These are phyloP conservation scores for Gnathonemus echidnorhynchus DNA, from an alignment of 2,113 vertebrate genomes.

Conservation along the genomic window DNA sequence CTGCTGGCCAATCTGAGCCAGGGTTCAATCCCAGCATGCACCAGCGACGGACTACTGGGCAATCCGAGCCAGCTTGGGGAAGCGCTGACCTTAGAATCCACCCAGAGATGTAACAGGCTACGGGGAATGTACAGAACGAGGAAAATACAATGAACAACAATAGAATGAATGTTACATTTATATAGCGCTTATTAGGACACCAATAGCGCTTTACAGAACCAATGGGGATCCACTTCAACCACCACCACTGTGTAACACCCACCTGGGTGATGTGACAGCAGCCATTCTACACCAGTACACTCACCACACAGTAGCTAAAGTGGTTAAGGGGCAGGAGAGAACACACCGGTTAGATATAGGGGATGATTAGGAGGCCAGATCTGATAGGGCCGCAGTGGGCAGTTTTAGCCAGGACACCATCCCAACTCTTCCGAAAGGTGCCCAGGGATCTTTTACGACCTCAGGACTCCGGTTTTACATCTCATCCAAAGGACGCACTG, in stretches of 20 bases:
- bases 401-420: neutral
- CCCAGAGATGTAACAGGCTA: neutral
- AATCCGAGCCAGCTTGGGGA: neutral
- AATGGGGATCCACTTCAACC: neutral
- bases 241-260: neutral
- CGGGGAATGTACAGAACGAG: neutral
- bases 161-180: neutral
- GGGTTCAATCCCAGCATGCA: conserved; percentile 10
- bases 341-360: neutral
- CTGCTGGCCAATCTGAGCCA: neutral
- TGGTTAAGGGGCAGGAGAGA: neutral
- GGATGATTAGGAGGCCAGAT: neutral
- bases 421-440: neutral
- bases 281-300: neutral
- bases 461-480: neutral
- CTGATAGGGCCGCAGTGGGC: neutral
- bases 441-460: neutral
- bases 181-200: neutral
- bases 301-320: neutral
- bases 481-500: neutral
- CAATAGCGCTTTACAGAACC: neutral
- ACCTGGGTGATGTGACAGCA: neutral
- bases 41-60: neutral
- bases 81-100: neutral
- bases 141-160: neutral